Percentiles rank a stretch among this genome's conserved stretches.
These are phyloP conservation scores for Tenthredo distinguenda DNA, from an alignment of 2,888 invertebrate species.

Conservation along the genomic window DNA sequence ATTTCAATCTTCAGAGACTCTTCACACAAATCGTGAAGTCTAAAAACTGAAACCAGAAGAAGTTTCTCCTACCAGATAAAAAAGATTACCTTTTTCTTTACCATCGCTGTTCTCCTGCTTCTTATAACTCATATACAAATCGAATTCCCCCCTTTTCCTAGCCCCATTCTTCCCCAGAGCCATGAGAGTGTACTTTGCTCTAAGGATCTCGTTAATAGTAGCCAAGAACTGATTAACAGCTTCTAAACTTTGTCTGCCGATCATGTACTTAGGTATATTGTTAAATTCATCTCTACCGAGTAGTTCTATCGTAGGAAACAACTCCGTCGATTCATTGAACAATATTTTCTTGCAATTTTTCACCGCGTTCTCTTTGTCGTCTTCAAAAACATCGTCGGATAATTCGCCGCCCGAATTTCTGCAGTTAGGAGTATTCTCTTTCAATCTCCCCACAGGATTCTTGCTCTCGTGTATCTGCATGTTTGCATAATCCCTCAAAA, in stretches of 20 bases:
- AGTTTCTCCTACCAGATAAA: background rate
- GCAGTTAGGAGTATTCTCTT: background rate
- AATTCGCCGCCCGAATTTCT: background rate
- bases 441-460: background rate
- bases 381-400: slow-evolving; percentile 11
- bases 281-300: slow-evolving; percentile 66
- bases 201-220: slow-evolving; percentile 68
- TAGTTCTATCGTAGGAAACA: slow-evolving; percentile 58
- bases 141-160: slow-evolving; percentile 71
- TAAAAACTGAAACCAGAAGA: background rate
- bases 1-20: background rate
- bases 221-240: slow-evolving; percentile 66
- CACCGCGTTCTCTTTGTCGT: slow-evolving; percentile 53
- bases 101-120: slow-evolving; percentile 66
- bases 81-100: slow-evolving; percentile 61
- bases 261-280: slow-evolving; percentile 72
- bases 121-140: slow-evolving; percentile 68
- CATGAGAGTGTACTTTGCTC: slow-evolving; percentile 70
- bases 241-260: slow-evolving; percentile 68
- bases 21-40: background rate
- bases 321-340: slow-evolving; percentile 65
- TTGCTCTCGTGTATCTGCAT: background rate
- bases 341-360: slow-evolving; percentile 69
- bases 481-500: slow-evolving; percentile 59
- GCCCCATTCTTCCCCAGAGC: slow-evolving; percentile 68